Evolutionary conservation across 2,888 invertebrate genomes (phyloP).

Genomic region (Caenorhabditis drosophilae): DNA sequence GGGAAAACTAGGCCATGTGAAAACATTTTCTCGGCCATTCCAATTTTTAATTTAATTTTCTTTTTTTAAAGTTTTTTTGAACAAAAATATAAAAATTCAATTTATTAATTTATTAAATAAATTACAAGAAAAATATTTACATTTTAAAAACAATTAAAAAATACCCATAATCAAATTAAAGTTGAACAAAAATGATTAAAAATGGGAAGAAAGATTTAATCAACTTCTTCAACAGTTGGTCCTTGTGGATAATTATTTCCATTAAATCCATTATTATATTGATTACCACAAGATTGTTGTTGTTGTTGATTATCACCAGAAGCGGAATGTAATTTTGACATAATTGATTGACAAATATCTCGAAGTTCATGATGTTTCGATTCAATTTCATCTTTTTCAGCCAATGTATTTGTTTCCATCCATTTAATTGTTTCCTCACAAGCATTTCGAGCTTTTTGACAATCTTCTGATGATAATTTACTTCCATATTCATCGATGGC

Average conservation of each 20-base stretch:
- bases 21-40: too few species aligned
- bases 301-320: not conserved
- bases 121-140: too few species aligned
- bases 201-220: not conserved
- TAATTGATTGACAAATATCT: conserved; percentile 47
- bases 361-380: conserved; percentile 57
- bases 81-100: too few species aligned
- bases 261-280: conserved; percentile 4
- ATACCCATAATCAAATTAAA: too few species aligned
- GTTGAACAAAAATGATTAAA: too few species aligned
- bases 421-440: conserved; percentile 85
- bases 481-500: conserved; percentile 75
- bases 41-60: too few species aligned
- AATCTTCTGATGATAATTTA: conserved; percentile 84
- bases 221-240: conserved; percentile 10
- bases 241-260: conserved; percentile 2
- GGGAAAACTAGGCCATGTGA: too few species aligned
- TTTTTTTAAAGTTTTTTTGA: too few species aligned
- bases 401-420: conserved; percentile 76
- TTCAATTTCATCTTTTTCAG: conserved; percentile 74
- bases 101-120: too few species aligned
- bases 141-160: too few species aligned
- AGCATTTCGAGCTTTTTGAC: conserved; percentile 82
- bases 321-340: conserved; percentile 55
- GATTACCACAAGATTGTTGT: not conserved